Percentiles rank a stretch among this genome's conserved stretches.
Evolutionary conservation across 2,797 vertebrate genomes (phyloP).

Genomic region (Cichlasoma orientale): DNA sequence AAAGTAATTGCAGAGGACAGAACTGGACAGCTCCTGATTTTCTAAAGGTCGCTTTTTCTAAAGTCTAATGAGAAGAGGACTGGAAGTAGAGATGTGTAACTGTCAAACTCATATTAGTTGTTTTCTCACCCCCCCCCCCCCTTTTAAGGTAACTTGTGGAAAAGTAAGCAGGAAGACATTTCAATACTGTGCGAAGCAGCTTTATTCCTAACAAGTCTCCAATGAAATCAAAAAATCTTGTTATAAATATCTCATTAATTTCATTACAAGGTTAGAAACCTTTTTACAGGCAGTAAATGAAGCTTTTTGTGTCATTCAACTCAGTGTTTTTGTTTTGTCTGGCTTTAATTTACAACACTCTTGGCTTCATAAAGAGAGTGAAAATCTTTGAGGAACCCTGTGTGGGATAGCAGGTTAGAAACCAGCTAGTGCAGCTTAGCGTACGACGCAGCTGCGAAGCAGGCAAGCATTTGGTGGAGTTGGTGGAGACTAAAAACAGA

Average conservation of each 20-base stretch:
- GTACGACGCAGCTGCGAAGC: neutral
- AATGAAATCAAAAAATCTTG: neutral
- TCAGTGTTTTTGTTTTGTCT: neutral
- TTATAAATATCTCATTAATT: too few species aligned
- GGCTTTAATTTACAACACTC: neutral
- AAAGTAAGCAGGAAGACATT: neutral
- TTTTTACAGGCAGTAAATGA: neutral
- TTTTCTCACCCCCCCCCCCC: fast-evolving
- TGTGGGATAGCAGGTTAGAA: neutral
- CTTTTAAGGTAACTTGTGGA: neutral
- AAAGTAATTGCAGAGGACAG: neutral
- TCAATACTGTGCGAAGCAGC: neutral
- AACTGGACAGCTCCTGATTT: neutral
- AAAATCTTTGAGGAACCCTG: neutral
- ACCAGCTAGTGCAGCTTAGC: neutral
- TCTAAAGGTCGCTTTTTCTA: neutral
- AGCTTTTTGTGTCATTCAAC: neutral
- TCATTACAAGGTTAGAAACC: neutral
- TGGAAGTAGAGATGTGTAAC: neutral
- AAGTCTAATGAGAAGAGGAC: neutral
- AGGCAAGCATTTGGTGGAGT: neutral
- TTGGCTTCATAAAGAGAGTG: neutral
- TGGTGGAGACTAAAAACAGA: neutral
- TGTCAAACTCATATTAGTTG: neutral
- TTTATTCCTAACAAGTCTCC: neutral